A percentile compares a stretch with the other conserved stretches of the same genome.
phyloP scores from a whole-genome alignment of 2,797 vertebrate species.

The Chiroxiphia lanceolata region DNA sequence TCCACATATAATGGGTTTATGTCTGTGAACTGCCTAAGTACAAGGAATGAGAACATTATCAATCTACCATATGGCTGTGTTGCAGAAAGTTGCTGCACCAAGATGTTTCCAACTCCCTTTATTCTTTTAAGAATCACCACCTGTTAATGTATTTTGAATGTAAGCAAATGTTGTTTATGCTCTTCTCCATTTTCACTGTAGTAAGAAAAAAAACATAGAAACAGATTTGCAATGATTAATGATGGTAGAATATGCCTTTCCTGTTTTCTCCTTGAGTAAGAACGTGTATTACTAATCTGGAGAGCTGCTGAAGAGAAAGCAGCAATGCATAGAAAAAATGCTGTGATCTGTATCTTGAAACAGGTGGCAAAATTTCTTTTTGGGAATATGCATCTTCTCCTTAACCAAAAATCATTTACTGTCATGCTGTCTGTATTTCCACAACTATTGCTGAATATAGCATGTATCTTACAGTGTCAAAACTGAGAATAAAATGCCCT shows the following conservation, averaged over 20 bases:
- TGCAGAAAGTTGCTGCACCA: not conserved
- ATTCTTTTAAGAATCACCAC: slow-evolving; percentile 12
- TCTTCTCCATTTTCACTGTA: not conserved
- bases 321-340: not conserved
- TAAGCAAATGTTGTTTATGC: not conserved
- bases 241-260: not conserved
- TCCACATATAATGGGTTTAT: not conserved
- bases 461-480: not conserved
- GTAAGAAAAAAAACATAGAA: not conserved
- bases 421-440: not conserved
- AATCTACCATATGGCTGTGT: not conserved
- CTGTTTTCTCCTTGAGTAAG: not conserved
- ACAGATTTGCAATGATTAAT: not conserved
- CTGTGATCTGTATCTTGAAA: not conserved
- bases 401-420: not conserved
- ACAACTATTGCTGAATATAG: not conserved
- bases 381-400: not conserved
- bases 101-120: not conserved
- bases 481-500: not conserved
- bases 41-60: not conserved
- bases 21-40: not conserved
- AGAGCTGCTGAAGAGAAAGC: not conserved
- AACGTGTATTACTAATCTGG: not conserved
- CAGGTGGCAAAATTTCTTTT: not conserved
- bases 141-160: not conserved